Percentiles rank a stretch among this genome's conserved stretches.
Evolutionary conservation across 2,113 vertebrate species (phyloP).

Genomic region (Drymodes brunneopygia): DNA sequence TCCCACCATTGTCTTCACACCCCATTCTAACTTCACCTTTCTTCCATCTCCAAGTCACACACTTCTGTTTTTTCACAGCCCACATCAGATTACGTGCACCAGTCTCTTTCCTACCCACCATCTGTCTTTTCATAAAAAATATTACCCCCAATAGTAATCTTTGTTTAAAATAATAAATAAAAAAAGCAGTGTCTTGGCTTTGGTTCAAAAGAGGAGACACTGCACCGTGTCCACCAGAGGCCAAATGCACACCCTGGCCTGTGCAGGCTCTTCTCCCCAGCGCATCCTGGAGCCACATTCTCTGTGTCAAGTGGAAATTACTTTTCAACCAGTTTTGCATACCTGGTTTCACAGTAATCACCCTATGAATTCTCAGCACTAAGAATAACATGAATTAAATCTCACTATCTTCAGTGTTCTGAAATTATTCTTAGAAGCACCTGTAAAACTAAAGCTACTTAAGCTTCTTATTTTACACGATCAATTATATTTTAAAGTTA

Average conservation of each 20-base stretch:
- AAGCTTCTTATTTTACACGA: not conserved
- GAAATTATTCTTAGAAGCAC: not conserved
- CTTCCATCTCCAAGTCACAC: not conserved
- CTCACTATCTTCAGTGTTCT: not conserved
- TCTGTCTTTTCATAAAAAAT: not conserved
- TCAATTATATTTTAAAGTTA: not conserved
- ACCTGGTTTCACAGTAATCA: not conserved
- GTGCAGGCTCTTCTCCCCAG: not conserved
- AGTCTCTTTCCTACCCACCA: not conserved
- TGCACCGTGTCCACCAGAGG: not conserved
- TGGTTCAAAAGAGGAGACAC: not conserved
- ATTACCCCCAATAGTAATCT: accelerated
- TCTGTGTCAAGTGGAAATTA: not conserved
- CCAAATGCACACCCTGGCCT: not conserved
- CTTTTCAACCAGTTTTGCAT: not conserved
- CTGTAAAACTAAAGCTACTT: not conserved
- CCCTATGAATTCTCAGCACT: not conserved
- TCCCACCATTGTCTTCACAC: not conserved
- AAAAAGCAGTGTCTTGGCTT: not conserved
- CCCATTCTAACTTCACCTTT: not conserved
- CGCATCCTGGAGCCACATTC: not conserved
- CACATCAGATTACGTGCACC: not conserved
- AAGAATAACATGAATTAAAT: not conserved
- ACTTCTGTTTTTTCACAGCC: not conserved
- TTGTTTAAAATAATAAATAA: not conserved